A percentile compares a stretch with the other conserved stretches of the same genome.
These are phyloP conservation scores for Lasioglossum malachurum DNA, from an alignment of 2,888 invertebrate species.

Conservation along the genomic window DNA sequence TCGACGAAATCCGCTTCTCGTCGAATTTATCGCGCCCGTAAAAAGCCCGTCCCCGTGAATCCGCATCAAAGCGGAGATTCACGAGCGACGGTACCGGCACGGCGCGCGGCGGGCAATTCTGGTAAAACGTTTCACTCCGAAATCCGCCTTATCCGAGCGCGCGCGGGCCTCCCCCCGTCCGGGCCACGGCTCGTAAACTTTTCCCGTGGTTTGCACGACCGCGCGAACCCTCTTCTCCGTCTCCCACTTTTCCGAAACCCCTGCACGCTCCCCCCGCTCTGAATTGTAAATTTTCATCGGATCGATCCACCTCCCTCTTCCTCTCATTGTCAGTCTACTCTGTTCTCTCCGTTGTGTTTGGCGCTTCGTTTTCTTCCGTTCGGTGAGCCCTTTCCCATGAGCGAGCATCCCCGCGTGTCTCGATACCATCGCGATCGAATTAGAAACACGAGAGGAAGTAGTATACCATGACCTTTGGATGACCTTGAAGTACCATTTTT, in stretches of 20 bases:
- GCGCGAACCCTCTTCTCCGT: neutral
- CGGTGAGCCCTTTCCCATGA: neutral
- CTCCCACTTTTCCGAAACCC: constrained; percentile 59
- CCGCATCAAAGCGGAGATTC: constrained; percentile 74
- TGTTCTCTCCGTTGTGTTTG: neutral
- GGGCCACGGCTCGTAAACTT: constrained; percentile 58
- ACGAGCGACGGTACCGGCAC: constrained; percentile 58
- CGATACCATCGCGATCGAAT: constrained; percentile 6
- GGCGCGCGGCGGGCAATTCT: constrained; percentile 59
- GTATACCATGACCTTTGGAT: too few species aligned
- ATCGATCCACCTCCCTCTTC: constrained; percentile 21
- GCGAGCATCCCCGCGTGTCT: neutral
- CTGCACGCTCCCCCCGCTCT: constrained; percentile 12
- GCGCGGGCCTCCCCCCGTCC: neutral
- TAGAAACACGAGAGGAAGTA: neutral
- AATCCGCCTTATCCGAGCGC: constrained; percentile 67
- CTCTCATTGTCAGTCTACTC: too few species aligned
- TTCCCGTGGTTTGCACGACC: constrained; percentile 11
- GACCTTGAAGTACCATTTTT: too few species aligned
- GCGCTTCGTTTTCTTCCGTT: neutral
- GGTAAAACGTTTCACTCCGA: constrained; percentile 69
- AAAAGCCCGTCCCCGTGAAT: constrained; percentile 68
- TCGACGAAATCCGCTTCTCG: constrained; percentile 62
- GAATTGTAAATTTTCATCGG: constrained; percentile 59
- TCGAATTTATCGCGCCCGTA: constrained; percentile 72